Conservation (phyloP, 2,113 vertebrate species). For the Sebastes schlegelii region DNA sequence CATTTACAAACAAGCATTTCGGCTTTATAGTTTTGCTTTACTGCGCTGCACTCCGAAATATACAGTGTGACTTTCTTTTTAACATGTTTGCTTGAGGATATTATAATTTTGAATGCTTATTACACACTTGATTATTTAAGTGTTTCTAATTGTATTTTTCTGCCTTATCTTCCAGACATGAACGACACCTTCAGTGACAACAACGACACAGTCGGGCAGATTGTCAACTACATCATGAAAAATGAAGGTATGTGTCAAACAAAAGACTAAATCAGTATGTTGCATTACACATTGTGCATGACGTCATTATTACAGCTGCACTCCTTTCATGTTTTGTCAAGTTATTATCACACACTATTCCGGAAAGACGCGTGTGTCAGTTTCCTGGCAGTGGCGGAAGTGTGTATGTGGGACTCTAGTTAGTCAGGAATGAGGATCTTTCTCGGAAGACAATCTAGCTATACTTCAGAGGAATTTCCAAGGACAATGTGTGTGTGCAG, state of each 20-base stretch:
- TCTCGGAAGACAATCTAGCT: neutral
- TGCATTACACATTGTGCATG: neutral
- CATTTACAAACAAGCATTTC: neutral
- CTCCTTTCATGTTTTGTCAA: neutral
- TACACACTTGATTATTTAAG: neutral
- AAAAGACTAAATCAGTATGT: no score
- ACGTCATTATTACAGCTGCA: neutral
- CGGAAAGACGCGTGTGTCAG: conserved; percentile 22
- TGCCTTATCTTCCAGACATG: conserved; percentile 84
- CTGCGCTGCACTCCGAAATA: neutral
- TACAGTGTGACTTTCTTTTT: neutral
- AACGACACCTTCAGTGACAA: conserved; percentile 91
- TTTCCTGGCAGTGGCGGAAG: neutral
- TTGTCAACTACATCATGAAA: conserved; percentile 96
- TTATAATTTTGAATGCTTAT: neutral
- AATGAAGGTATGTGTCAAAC: conserved; percentile 90
- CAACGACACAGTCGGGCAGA: conserved; percentile 93
- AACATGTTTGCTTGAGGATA: neutral
- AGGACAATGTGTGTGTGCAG: neutral
- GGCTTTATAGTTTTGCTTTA: neutral
- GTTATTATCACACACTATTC: neutral
- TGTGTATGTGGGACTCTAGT: neutral
- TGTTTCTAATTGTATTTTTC: conserved; percentile 20
- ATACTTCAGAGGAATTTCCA: neutral
- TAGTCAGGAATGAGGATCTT: neutral